Base-by-base conservation (phyloP, 2,888 invertebrate genomes). In the Acanthosepion pharaonis region DNA sequence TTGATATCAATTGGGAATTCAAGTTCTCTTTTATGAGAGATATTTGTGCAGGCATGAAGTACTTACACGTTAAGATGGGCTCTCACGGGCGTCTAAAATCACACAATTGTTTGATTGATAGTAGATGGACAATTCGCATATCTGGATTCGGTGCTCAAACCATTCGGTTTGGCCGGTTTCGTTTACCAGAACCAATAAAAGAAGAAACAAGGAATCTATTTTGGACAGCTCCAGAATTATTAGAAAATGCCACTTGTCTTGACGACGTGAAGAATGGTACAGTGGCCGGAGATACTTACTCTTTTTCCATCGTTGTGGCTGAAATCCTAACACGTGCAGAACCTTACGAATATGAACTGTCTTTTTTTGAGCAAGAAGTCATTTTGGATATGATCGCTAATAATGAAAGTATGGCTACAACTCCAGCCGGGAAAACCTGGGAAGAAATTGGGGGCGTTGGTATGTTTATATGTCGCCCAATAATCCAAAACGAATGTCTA, bases 1-100 rank as follows among this genome's bases (percentile, higher is more conserved):
- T 97, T n/a, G 96, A 96, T 94, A 96, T 97, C 48, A 96, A 96
- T 59, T 96, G 96, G 95, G 96, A 96, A 94, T 97, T 97, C 95
- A 95, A 95, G 59, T 95, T 96, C 28, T 96, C 97, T 15, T 95
- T 97, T 55, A 94, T 96, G 42, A 96, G 96, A 94, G 96, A 96
- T 92, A 95, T 96, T n/a, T 96, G 96, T 94, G 64, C 96, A 93
- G 97, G 96, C 51, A 96, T 97, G 97, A 95, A 95, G 42, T 96
- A 95, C 93, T 94, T 97, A 18, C 97, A 97, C 53, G 93, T 96
- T 4, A 94, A 94, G 6, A 95, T 97, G 78, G 95, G 94, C 28
- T 96, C 95, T 91, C 97, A 97, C 95, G 97, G 97, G 5, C 95
- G 96, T 53, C 95, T 97, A 42, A 96, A 96, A 94, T 96, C 96